phyloP scores from a whole-genome alignment of 2,888 invertebrate genomes.

The Pegoplata infirma region DNA sequence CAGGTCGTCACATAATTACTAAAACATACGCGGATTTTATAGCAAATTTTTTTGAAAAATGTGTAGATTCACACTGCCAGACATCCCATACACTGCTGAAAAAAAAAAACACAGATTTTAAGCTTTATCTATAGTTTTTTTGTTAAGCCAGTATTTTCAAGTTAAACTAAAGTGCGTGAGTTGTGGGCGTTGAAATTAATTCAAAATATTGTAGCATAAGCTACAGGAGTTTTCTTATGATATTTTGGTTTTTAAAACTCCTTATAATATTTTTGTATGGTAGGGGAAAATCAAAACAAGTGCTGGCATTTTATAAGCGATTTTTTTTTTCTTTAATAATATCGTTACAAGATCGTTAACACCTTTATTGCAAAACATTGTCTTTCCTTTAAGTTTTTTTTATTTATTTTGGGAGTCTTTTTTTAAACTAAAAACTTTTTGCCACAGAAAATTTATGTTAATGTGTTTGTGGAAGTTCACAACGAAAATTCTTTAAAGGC shows the following conservation, averaged over 20 bases:
- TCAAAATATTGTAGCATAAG: conserved; percentile 66
- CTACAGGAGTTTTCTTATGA: neutral
- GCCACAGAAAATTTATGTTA: conserved; percentile 39
- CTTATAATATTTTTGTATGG: no score
- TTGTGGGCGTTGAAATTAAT: conserved; percentile 77
- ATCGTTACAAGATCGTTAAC: conserved; percentile 62
- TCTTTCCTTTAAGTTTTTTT: no score
- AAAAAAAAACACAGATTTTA: no score
- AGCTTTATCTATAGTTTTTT: no score
- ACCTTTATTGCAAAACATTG: conserved; percentile 40
- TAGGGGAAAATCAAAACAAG: neutral
- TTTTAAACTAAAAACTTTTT: neutral
- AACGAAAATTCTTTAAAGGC: conserved; percentile 17
- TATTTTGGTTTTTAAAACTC: no score
- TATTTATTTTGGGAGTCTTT: conserved; percentile 23
- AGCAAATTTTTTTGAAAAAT: conserved; percentile 37
- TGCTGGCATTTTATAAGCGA: neutral
- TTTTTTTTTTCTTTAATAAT: conserved; percentile 47
- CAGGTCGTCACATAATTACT: conserved; percentile 66
- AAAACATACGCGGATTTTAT: conserved; percentile 18
- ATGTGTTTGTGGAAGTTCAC: conserved; percentile 15
- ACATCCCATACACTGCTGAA: no score
- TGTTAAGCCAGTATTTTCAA: no score
- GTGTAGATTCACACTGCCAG: conserved; percentile 13
- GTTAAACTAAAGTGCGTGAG: conserved; percentile 21